These are phyloP conservation scores for Tragelaphus strepsiceros DNA, from an alignment of 2,113 vertebrate genomes.

Conservation along the genomic window DNA sequence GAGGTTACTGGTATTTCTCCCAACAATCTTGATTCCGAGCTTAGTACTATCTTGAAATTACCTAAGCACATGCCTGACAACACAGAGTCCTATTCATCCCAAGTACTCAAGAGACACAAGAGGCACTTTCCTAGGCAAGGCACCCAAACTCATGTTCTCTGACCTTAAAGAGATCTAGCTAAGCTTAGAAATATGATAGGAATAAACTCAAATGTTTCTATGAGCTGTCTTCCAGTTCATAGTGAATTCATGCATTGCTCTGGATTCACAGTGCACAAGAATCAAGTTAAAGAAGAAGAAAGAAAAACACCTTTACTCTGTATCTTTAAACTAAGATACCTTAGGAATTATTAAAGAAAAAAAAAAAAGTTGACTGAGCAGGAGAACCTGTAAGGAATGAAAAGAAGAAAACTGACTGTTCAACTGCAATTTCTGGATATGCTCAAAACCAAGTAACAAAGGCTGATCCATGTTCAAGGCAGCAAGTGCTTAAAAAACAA, in stretches of 20 bases:
- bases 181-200: neutral
- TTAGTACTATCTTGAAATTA: neutral
- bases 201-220: neutral
- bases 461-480: neutral
- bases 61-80: neutral
- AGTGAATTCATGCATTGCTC: neutral
- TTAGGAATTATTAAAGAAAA: neutral
- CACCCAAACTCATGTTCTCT: neutral
- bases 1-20: neutral
- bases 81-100: neutral
- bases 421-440: neutral
- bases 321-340: neutral
- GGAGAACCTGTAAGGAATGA: neutral
- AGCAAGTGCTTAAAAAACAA: neutral
- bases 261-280: neutral
- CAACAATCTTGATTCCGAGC: neutral
- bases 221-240: neutral
- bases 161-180: neutral
- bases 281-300: neutral
- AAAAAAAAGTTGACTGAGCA: neutral
- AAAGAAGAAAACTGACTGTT: neutral
- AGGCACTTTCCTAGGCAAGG: neutral
- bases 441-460: neutral
- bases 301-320: neutral
- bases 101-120: neutral